Base-by-base conservation (phyloP, 2,888 invertebrate species). In the Aleiodes leptofemur region DNA sequence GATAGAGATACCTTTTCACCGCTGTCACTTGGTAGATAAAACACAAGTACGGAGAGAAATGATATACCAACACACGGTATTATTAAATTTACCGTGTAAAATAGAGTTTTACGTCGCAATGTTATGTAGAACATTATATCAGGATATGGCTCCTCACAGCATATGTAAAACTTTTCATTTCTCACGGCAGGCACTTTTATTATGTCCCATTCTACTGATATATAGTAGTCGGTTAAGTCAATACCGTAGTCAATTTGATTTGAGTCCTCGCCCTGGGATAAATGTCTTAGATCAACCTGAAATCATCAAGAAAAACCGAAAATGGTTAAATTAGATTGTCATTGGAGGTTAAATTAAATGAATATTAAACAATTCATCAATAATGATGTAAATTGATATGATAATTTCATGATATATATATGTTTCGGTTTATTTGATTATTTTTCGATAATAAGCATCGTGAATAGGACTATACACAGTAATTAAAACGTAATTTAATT, bases 91-190 rank as follows among this genome's bases (percentile, higher is more conserved):
- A 98, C 97, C 71, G 98, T 98, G 92, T 98, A 98, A 92, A 98
- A 98, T 78, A 98, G 94, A 51, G 98, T 98, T 91, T 98, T 98
- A 85, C 98, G 92, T 84, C 98, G 92, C 77, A 98, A 92, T 79
- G 98, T 98, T 86, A 99, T 95, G 91, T 98, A 97, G 92, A 99
- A 99, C 84, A 98, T 97, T 87, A 99, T 98, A 91, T 99, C 99
- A 74, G 96, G 95, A 88, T 97, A 99, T 77, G 98, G 98, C 90
- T 98, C 96, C 90, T 97, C 96, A 90, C 98, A 98, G 91, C 98
- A 98, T 85, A 96, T 96, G 92, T 98, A 97, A 90, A 96, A 96
- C 89, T 96, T 96, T 88, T 97, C 97, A 89, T 97, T 96, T 83
- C 97, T 92, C 79, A 95, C 94, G 56, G 97, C 97, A 73, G 97